Evolutionary conservation across 1,140 invertebrate genomes (phyloP), one percentile per base, ranked within the genome.

Genomic region (Ceratosolen fusciceps): DNA sequence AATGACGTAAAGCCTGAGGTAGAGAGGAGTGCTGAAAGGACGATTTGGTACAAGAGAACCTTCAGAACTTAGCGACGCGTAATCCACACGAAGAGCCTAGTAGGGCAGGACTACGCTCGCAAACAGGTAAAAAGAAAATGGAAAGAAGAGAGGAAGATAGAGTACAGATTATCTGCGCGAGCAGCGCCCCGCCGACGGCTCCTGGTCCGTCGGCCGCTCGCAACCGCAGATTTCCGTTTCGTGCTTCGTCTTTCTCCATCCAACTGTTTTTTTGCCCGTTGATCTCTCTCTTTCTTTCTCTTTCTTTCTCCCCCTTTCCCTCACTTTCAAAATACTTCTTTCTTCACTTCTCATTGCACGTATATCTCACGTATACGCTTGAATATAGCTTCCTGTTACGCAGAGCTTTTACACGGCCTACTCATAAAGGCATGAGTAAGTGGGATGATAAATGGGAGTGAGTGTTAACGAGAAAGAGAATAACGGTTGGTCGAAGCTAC

Each of bases 131-230:
- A 19, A 24, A 60, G n/a, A 21, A 56, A 21, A 24, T 21, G 54
- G 54, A 56, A 21, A 5, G n/a, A 21, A 34, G 31, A 65, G 60
- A 31, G 14, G 19, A 65, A 37, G 60, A 65, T 0, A 62, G 26
- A 62, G 16, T 16, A 37, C 8, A 9, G 14, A 24, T 37, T 65
- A 43, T 70, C 67, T 39, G 9, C 12, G 43, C 1, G 67, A 70
- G n/a, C 16, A 52, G 68, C 12, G 26, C 43, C 47, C 47, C 68
- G 68, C 47, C 68, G 68, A 52, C 68, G 47, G 68, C 14, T 52
- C 68, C 2, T 19, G 26, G 31, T 52, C 68, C 43, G 68, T 47
- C 47, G 68, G 68, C 19, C n/a, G 68, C 7, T 26, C 24, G 37
- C 39, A 29, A 9, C 67, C 37, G n/a, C 10, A 26, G 67, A 47